These are phyloP conservation scores for Nomada ferruginata DNA, from an alignment of 2,888 invertebrate species.

Conservation along the genomic window DNA sequence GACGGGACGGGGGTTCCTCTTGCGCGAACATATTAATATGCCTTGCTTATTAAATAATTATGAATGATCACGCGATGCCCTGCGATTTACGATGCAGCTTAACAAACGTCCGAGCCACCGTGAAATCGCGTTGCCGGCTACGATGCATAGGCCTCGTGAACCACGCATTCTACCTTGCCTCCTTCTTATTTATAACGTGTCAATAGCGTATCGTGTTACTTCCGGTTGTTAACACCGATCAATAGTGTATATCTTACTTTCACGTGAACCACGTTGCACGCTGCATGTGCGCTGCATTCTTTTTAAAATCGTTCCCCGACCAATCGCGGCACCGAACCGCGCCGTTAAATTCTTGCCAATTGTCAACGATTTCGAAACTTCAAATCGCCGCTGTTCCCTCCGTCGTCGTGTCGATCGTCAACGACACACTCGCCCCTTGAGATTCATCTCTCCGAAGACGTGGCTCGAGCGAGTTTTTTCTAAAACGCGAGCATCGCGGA, in stretches of 20 bases:
- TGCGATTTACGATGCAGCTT: slow-evolving; percentile 29
- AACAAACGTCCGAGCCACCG: not conserved
- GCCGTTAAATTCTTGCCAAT: not conserved
- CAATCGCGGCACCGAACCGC: not conserved
- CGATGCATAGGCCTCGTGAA: slow-evolving; percentile 18
- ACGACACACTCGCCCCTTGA: not conserved
- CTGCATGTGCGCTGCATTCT: not conserved
- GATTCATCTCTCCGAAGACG: slow-evolving; percentile 1
- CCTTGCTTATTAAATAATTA: slow-evolving; percentile 48
- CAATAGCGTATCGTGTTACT: slow-evolving; percentile 63
- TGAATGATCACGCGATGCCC: slow-evolving; percentile 42
- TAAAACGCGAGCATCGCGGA: slow-evolving; percentile 9
- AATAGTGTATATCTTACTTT: slow-evolving; percentile 51
- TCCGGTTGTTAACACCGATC: slow-evolving; percentile 64
- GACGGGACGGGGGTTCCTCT: no score
- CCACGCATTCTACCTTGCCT: slow-evolving; percentile 13
- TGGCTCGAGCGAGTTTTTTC: not conserved
- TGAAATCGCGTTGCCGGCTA: not conserved
- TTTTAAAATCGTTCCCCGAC: not conserved
- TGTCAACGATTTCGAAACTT: not conserved
- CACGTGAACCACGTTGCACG: slow-evolving; percentile 8
- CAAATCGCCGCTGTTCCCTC: no score
- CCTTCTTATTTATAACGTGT: slow-evolving; percentile 57
- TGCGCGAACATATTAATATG: no score
- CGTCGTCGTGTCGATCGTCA: no score